Percentiles rank a stretch among this genome's conserved stretches.
phyloP scores from a whole-genome alignment of 1,140 invertebrate genomes.

The Bicyclus anynana region DNA sequence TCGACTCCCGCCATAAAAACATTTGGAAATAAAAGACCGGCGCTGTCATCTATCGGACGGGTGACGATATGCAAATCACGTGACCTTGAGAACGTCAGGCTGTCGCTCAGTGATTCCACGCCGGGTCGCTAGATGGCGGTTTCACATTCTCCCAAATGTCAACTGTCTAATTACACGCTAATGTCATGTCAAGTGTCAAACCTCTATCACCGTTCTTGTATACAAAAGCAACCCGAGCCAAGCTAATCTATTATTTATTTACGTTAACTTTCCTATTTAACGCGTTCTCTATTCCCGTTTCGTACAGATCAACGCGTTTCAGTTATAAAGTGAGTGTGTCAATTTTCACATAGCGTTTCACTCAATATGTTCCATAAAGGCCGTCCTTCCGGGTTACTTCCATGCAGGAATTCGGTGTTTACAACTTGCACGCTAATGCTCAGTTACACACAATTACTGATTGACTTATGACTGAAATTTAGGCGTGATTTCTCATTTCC shows the following conservation, averaged over 20 bases:
- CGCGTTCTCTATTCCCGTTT: conserved; percentile 40
- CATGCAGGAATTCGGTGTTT: conserved; percentile 54
- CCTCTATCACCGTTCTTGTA: conserved; percentile 50
- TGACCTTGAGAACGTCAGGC: conserved; percentile 14
- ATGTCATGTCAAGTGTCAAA: conserved; percentile 54
- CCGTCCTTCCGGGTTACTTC: conserved; percentile 48
- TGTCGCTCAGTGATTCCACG: not conserved
- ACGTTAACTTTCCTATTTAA: conserved; percentile 64
- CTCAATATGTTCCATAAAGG: conserved; percentile 57
- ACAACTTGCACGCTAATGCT: conserved; percentile 29
- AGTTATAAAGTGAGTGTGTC: conserved; percentile 52
- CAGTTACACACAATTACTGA: conserved; percentile 16
- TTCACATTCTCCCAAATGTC: conserved; percentile 24
- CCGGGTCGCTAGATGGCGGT: conserved; percentile 46
- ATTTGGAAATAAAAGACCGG: not conserved
- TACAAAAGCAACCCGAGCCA: conserved; percentile 66
- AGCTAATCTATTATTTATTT: conserved; percentile 75
- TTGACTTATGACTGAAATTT: conserved; percentile 29
- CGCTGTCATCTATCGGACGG: conserved; percentile 44
- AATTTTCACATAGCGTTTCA: conserved; percentile 53
- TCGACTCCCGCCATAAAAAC: conserved; percentile 32
- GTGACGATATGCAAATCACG: conserved; percentile 42
- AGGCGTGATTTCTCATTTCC: conserved; percentile 11
- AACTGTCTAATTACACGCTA: conserved; percentile 34
- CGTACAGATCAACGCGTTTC: conserved; percentile 34